Percentiles rank a stretch among this genome's conserved stretches.
Conservation (phyloP, 2,797 vertebrate genomes). For the Scleropages formosus region DNA sequence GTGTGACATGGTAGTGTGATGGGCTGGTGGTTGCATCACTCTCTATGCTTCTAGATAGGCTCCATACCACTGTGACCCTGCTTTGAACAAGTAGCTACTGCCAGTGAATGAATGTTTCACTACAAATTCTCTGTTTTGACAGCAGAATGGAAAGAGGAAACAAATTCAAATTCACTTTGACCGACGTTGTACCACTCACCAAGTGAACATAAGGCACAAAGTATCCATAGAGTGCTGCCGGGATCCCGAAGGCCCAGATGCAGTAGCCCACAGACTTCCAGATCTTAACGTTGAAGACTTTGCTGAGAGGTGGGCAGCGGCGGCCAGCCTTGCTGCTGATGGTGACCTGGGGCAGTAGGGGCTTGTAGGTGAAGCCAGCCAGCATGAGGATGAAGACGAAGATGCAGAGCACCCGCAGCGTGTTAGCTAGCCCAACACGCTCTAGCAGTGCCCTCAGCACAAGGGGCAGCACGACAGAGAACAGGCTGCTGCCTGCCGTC, state of each 20-base stretch:
- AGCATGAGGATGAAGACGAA: conserved; percentile 86
- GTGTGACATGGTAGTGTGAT: background rate
- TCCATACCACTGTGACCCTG: no score
- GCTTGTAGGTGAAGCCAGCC: conserved; percentile 86
- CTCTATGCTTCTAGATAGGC: no score
- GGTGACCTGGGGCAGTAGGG: conserved; percentile 63
- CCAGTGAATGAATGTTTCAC: no score
- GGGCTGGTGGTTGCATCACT: background rate
- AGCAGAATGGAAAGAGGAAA: background rate
- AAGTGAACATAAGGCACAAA: conserved; percentile 96
- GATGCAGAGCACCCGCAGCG: conserved; percentile 78
- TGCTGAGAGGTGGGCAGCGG: conserved; percentile 58
- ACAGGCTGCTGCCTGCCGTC: conserved; percentile 90
- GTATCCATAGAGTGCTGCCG: conserved; percentile 90
- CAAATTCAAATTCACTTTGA: background rate
- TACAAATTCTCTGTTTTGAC: no score
- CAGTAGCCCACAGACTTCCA: conserved; percentile 85
- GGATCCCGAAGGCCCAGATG: conserved; percentile 92
- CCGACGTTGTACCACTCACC: conserved; percentile 68
- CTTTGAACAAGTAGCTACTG: no score
- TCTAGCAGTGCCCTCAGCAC: conserved; percentile 67
- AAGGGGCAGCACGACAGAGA: conserved; percentile 85
- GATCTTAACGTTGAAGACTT: conserved; percentile 83
- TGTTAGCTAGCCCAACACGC: conserved; percentile 65
- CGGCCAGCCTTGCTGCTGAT: conserved; percentile 53